A percentile compares a stretch with the other conserved stretches of the same genome.
phyloP scores from a whole-genome alignment of 1,140 invertebrate species.

The Galendromus occidentalis region DNA sequence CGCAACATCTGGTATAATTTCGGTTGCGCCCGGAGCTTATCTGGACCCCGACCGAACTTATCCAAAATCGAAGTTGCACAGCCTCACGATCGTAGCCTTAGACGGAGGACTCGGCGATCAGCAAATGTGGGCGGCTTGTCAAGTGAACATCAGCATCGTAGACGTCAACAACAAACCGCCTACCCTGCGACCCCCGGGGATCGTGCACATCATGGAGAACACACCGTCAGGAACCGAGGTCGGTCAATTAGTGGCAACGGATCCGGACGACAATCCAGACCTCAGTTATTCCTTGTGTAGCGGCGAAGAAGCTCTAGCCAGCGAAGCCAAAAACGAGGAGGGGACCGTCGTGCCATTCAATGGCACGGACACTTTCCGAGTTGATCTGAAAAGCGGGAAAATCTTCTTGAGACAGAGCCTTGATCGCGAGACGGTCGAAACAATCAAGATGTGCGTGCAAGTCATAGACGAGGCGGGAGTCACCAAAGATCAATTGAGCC shows the following conservation, averaged over 20 bases:
- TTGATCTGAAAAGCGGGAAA: constrained; percentile 17
- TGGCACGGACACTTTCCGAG: constrained; percentile 16
- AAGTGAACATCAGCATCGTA: constrained; percentile 58
- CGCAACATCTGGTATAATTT: constrained; percentile 53
- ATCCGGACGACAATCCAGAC: constrained; percentile 52
- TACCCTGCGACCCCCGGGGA: constrained; percentile 36
- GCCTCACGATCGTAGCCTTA: constrained; percentile 42
- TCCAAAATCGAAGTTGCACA: constrained; percentile 38
- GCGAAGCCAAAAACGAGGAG: constrained; percentile 50
- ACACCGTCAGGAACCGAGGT: constrained; percentile 36
- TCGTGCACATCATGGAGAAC: constrained; percentile 49
- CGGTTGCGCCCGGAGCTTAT: constrained; percentile 59
- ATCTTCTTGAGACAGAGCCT: constrained; percentile 30
- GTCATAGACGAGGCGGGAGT: constrained; percentile 66
- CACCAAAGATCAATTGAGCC: constrained; percentile 40
- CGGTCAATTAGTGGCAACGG: constrained; percentile 42
- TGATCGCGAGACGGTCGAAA: constrained; percentile 64
- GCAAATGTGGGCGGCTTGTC: constrained; percentile 39
- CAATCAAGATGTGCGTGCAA: constrained; percentile 46
- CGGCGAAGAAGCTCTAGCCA: constrained; percentile 16
- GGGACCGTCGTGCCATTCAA: constrained; percentile 25
- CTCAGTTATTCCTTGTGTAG: constrained; percentile 42
- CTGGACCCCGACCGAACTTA: constrained; percentile 70
- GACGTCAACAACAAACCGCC: constrained; percentile 83
- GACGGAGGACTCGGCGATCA: constrained; percentile 66